Evolutionary conservation across 2,113 vertebrate species (phyloP).

Genomic region (Acanthisitta chloris): DNA sequence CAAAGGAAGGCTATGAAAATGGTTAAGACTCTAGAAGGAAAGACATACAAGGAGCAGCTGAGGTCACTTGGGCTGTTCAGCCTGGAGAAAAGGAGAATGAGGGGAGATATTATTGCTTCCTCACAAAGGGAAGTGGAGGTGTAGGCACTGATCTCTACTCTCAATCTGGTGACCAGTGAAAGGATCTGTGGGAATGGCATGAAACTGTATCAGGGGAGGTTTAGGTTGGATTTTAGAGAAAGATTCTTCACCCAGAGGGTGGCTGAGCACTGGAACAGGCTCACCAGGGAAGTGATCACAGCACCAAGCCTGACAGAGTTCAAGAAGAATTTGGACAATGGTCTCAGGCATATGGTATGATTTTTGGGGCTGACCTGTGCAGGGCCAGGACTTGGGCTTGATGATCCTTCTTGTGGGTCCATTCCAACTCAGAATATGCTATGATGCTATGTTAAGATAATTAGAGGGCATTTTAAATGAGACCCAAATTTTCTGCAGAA

Average conservation of each 20-base stretch:
- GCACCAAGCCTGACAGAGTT: neutral
- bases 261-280: neutral
- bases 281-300: neutral
- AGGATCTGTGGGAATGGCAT: neutral
- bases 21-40: neutral
- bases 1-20: neutral
- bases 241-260: neutral
- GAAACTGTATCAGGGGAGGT: neutral
- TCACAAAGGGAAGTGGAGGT: neutral
- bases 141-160: neutral
- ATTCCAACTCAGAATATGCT: neutral
- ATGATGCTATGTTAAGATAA: neutral
- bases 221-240: neutral
- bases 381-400: neutral
- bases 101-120: neutral
- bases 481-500: neutral
- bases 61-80: neutral
- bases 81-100: neutral
- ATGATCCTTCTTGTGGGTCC: fast-evolving
- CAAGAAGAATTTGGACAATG: neutral
- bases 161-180: neutral
- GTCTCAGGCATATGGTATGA: neutral
- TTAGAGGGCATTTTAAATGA: neutral
- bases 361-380: neutral
- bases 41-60: neutral